Evolutionary conservation across 2,888 invertebrate species (phyloP), one percentile per base, ranked within the genome.

Genomic region (Tethea ocularis): DNA sequence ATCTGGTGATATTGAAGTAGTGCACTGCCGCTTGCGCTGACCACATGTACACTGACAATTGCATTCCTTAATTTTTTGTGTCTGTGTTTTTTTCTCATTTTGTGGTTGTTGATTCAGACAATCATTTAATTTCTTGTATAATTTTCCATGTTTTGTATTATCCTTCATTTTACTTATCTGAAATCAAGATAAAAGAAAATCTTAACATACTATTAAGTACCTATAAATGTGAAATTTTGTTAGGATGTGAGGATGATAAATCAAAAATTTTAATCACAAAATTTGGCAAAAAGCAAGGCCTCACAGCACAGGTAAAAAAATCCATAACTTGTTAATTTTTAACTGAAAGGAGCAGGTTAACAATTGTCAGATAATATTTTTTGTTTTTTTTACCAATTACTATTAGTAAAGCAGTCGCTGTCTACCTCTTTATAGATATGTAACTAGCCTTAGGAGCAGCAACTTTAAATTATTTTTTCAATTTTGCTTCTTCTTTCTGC

Each of bases 91-190:
- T 64, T 89, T 89, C 41, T 85, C 84, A 77, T 89, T 90, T 61
- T 63, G 64, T 64, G 87, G 84, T 57, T 84, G 80, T 64, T 70
- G 81, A 51, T 76, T 78, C 13, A 93, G 78, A 64, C 81, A 88
- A 20, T 87, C 86, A 76, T 83, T 84, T 52, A 93, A 74, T 59
- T 82, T 86, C 61, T 74, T 87, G 58, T 86, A 78, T 22, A 93
- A 67, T 73, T 80, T 85, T 6, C 90, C 88, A 60, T 83, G 87
- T 58, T 80, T 81, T 24, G 89, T 91, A 60, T 89, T 86, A 46
- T 63, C 78, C 79, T 91, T 90, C 51, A 93, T 73, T 66, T 88
- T 83, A 61, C 87, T 84, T 22, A 92, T 83, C 92, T 93, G 68
- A 58, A 82, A 80, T 52, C 56, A 55, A 57, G 20, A 22, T 5